phyloP scores from a whole-genome alignment of 1,140 invertebrate genomes.

The Trachelipus rathkii region DNA sequence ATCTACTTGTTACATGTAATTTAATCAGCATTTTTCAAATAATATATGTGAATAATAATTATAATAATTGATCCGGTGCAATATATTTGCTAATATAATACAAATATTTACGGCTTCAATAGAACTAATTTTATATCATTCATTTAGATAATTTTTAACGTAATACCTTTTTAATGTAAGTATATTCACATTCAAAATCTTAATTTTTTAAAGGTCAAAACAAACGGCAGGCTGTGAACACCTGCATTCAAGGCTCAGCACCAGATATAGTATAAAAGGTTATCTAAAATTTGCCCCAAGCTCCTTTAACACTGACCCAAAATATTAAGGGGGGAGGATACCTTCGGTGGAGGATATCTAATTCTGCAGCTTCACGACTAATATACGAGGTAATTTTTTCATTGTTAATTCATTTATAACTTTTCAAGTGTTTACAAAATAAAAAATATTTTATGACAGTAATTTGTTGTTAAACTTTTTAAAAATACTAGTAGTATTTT shows the following conservation, averaged over 20 bases:
- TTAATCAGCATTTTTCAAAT: no score
- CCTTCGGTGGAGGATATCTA: constrained; percentile 58
- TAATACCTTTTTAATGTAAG: no score
- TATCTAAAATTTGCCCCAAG: constrained; percentile 45
- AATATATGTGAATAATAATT: no score
- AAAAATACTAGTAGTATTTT: neutral
- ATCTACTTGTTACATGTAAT: no score
- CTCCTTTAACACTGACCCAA: constrained; percentile 30
- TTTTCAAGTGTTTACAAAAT: neutral
- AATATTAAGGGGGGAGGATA: constrained; percentile 31
- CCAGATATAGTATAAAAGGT: constrained; percentile 86
- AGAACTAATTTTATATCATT: no score
- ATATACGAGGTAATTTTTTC: constrained; percentile 75
- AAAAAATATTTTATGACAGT: neutral
- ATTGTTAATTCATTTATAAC: neutral
- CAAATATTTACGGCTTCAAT: no score
- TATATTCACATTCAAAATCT: no score
- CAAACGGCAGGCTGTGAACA: constrained; percentile 93
- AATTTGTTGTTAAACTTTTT: neutral
- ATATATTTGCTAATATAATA: no score
- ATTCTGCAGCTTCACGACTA: constrained; percentile 91
- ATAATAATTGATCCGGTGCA: no score
- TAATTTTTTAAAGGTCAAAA: constrained; percentile 76
- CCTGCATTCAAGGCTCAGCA: constrained; percentile 90
- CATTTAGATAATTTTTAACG: no score